Evolutionary conservation across 2,888 invertebrate genomes (phyloP).

Genomic region (Cheilosia variabilis): DNA sequence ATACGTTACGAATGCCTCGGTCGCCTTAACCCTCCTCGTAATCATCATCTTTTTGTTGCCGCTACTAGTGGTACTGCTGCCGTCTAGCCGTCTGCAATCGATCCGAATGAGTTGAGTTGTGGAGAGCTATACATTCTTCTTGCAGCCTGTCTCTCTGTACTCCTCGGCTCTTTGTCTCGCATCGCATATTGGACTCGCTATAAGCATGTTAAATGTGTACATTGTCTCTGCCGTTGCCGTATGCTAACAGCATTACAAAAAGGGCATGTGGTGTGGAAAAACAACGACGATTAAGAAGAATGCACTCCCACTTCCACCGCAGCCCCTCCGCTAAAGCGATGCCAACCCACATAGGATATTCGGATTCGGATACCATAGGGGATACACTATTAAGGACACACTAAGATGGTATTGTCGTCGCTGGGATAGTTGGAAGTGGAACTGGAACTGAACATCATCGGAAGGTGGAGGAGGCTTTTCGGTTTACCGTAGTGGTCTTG

Average conservation of each 20-base stretch:
- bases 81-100: slow-evolving; percentile 77
- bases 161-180: background rate
- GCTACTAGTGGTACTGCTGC: slow-evolving; percentile 42
- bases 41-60: slow-evolving; percentile 61
- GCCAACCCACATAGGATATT: slow-evolving; percentile 7
- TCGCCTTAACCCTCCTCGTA: slow-evolving; percentile 51
- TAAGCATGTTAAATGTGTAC: slow-evolving; percentile 47
- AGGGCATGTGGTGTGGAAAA: slow-evolving; percentile 36
- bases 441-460: slow-evolving; percentile 17
- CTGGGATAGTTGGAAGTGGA: slow-evolving; percentile 28
- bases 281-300: slow-evolving; percentile 48
- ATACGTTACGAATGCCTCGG: slow-evolving; percentile 53
- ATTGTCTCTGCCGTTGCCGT: slow-evolving; percentile 39
- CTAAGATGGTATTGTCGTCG: slow-evolving; percentile 10
- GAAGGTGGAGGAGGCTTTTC: slow-evolving; percentile 18
- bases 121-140: slow-evolving; percentile 40
- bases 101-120: slow-evolving; percentile 59
- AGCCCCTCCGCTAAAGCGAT: background rate
- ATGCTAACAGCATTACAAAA: slow-evolving; percentile 62
- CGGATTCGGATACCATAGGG: background rate
- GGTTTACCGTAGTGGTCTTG: slow-evolving; percentile 10
- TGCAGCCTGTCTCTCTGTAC: slow-evolving; percentile 24
- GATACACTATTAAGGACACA: slow-evolving; percentile 26
- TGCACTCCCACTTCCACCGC: background rate
- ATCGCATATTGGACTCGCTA: slow-evolving; percentile 10